A percentile compares a stretch with the other conserved stretches of the same genome.
Evolutionary conservation across 2,888 invertebrate species (phyloP).

Genomic region (Luperina nickerlii): DNA sequence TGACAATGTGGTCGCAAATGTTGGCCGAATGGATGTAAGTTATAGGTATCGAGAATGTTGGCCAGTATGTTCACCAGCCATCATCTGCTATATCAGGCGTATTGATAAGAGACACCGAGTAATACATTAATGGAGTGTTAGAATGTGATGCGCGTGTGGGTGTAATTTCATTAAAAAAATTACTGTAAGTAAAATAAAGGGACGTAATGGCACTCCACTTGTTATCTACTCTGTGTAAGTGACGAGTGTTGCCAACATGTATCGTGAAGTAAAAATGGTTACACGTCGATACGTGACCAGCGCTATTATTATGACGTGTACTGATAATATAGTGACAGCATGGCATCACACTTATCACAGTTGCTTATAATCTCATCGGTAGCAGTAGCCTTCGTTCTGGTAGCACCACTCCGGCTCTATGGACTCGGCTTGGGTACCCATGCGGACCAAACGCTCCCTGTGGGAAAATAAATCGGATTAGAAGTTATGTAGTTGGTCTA

Average conservation of each 20-base stretch:
- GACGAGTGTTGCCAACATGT: conserved; percentile 25
- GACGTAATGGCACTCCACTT: background rate
- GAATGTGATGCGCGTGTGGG: background rate
- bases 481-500: background rate
- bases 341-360: conserved; percentile 10
- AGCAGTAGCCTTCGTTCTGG: conserved; percentile 94
- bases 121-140: conserved; percentile 8
- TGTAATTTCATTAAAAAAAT: background rate
- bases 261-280: conserved; percentile 16
- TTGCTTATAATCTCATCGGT: conserved; percentile 55
- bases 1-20: conserved; percentile 12
- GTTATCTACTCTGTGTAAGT: background rate
- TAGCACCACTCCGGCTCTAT: conserved; percentile 96
- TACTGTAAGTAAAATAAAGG: background rate
- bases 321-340: conserved; percentile 8
- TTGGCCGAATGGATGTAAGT: conserved; percentile 1
- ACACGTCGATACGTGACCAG: conserved; percentile 41
- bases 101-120: background rate
- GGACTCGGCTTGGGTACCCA: conserved; percentile 93
- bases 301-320: conserved; percentile 39
- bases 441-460: conserved; percentile 93
- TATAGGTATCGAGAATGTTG: background rate
- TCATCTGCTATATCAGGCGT: no score
- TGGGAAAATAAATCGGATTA: conserved; percentile 44
- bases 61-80: background rate